These are phyloP conservation scores for Mormyrops attenuatus DNA, from an alignment of 2,797 vertebrate species.

Conservation along the genomic window DNA sequence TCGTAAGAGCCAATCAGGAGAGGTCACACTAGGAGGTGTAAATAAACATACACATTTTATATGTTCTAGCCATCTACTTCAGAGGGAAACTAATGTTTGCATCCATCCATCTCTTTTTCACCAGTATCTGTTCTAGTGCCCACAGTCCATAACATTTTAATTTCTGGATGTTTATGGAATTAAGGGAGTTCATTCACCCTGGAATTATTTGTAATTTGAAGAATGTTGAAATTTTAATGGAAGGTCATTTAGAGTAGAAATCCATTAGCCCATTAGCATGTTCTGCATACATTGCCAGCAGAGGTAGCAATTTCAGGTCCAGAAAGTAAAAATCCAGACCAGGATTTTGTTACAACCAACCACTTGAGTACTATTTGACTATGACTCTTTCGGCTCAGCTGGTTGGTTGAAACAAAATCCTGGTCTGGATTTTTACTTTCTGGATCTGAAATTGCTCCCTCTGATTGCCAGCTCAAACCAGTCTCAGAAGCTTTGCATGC, in stretches of 20 bases:
- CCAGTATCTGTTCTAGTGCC: background rate
- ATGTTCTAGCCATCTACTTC: background rate
- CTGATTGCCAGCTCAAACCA: background rate
- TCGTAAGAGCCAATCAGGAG: background rate
- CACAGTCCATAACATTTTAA: background rate
- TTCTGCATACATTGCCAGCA: background rate
- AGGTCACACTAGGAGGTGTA: background rate
- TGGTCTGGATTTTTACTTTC: no score
- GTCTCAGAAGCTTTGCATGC: background rate
- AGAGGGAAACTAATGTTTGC: background rate
- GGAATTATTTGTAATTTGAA: background rate
- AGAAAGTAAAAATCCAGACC: no score
- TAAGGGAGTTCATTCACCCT: background rate
- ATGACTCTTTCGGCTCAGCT: no score
- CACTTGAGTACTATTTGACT: no score
- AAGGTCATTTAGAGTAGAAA: background rate
- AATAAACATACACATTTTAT: background rate
- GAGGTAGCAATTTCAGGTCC: no score
- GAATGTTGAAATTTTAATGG: background rate
- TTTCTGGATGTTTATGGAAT: background rate
- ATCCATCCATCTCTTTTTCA: background rate
- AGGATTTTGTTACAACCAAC: no score
- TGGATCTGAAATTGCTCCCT: no score
- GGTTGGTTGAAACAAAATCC: no score
- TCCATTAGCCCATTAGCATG: background rate